Conservation (phyloP, 2,113 vertebrate species). For the Scomber colias region DNA sequence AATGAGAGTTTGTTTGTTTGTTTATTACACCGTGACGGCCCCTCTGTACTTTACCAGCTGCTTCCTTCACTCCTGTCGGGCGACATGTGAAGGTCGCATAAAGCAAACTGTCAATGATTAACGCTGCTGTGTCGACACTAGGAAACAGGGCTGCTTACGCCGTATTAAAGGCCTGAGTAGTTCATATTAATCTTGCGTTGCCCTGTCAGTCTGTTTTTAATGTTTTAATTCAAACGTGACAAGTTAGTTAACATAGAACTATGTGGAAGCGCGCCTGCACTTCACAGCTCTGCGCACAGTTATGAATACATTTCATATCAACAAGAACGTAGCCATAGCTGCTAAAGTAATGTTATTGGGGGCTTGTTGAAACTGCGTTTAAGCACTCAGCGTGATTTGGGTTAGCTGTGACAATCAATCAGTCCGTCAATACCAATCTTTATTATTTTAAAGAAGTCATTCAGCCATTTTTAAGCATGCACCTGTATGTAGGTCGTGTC, state of each 20-base stretch:
- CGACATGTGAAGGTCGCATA: background rate
- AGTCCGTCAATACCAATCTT: background rate
- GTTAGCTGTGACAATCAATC: background rate
- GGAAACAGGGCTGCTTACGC: no score
- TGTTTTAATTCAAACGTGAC: background rate
- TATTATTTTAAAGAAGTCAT: background rate
- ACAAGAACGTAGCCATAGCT: background rate
- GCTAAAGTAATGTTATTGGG: no score
- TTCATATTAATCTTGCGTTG: background rate
- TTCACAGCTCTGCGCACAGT: no score
- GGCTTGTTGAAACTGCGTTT: accelerated
- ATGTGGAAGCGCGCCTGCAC: background rate
- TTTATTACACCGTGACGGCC: background rate
- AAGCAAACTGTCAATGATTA: background rate
- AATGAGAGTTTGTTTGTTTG: background rate
- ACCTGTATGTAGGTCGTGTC: no score
- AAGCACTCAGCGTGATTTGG: background rate
- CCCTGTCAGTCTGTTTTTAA: background rate
- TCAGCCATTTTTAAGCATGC: conserved; percentile 35
- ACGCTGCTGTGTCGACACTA: background rate
- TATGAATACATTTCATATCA: background rate
- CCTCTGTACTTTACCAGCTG: background rate
- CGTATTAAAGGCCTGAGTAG: background rate
- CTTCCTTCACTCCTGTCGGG: background rate
- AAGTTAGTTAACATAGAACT: background rate